phyloP scores from a whole-genome alignment of 2,797 vertebrate species.

The Pantherophis vulpinus region DNA sequence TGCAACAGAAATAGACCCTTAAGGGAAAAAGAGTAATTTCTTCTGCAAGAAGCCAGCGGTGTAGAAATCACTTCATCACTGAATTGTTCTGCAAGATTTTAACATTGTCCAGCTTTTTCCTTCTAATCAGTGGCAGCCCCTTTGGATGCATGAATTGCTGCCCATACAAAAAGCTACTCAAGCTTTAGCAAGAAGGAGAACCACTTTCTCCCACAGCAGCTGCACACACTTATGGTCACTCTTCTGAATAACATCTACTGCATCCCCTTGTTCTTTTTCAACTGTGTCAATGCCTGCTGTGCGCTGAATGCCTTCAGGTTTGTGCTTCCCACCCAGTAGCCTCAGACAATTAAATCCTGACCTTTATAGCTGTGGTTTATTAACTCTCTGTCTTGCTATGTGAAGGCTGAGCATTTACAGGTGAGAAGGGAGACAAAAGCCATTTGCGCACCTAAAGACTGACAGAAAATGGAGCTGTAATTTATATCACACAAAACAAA shows the following conservation, averaged over 20 bases:
- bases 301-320: slow-evolving; percentile 1
- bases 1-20: neutral
- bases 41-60: neutral
- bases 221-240: neutral
- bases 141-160: neutral
- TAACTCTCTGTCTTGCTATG: neutral
- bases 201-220: neutral
- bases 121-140: neutral
- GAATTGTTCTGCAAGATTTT: neutral
- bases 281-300: neutral
- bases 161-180: neutral
- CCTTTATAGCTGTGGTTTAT: slow-evolving; percentile 29
- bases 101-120: neutral
- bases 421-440: neutral
- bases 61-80: neutral
- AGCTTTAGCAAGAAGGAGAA: neutral
- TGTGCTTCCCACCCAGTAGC: slow-evolving; percentile 25
- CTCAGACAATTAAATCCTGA: neutral
- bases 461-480: neutral
- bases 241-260: neutral
- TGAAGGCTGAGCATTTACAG: slow-evolving; percentile 1
- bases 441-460: neutral
- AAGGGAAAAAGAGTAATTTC: neutral
- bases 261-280: neutral
- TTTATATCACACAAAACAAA: neutral